Base-by-base conservation (phyloP, 2,113 vertebrate species). In the Dryoscopus gambensis region DNA sequence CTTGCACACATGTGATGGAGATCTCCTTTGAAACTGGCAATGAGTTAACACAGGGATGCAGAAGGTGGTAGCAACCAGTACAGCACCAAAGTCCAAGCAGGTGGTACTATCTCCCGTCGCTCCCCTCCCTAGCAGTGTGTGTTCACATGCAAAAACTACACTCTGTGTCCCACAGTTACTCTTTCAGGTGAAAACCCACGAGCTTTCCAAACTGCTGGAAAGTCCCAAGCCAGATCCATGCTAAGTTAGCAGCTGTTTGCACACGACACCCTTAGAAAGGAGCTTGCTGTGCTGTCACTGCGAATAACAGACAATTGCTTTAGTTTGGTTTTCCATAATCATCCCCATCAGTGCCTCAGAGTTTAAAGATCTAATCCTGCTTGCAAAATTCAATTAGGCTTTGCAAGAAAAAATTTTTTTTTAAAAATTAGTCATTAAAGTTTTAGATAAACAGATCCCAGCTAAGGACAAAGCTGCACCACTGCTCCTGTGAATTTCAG, bases 311-410 rank as follows among this genome's bases (percentile, higher is more conserved):
- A 73, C 89, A 87, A 84, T n/a, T 64, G 39, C 42, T 83, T 87
- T 33, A 70, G 80, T 69, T 62, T 90, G 71, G 46, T 39, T 91
- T 88, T 75, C 84, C 68, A 13, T 89, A 87, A 93, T 74, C 74
- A 90, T 89, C 84, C 74, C 64, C 60, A 89, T 71, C 64, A 90
- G 31, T 33, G 85, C 59, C 88, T 95, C 77, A 84, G 92, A 96
- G 69, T 75, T 89, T 85, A 95, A 93, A 92, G 81, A 87, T 83
- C 87, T 90, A 94, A 96, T 95, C 92, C 88, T 90, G 91, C 89
- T 89, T 88, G 53, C 62, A 92, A 90, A 97, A 96, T 84, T 96
- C 84, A 96, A 84, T 81, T 92, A 89, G 33, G 13, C 33, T 52
- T 77, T 2, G 4, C 21, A 67, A 82, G 40, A 11, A 11, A 64